Percentiles rank a stretch among this genome's conserved stretches.
These are phyloP conservation scores for Festucalex cinctus DNA, from an alignment of 2,113 vertebrate genomes.

Conservation along the genomic window DNA sequence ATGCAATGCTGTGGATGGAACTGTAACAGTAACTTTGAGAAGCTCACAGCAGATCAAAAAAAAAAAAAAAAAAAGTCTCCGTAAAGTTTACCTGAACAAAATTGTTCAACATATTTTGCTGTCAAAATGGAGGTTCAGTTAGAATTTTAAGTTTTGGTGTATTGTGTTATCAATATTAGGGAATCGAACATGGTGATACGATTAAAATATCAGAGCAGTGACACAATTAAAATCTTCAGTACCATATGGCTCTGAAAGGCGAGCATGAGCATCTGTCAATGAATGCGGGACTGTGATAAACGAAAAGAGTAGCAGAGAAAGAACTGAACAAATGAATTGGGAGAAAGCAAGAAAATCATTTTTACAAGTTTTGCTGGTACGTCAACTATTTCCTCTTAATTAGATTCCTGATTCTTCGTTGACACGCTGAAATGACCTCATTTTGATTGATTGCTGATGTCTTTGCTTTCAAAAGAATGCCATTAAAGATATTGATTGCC, in stretches of 20 bases:
- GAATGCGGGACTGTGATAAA: too few species aligned
- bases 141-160: background rate
- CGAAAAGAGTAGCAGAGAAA: background rate
- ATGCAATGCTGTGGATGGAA: slow-evolving; percentile 15
- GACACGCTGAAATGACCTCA: background rate
- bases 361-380: background rate
- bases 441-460: slow-evolving; percentile 16
- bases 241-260: background rate
- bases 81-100: slow-evolving; percentile 19
- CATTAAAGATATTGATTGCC: slow-evolving; percentile 26
- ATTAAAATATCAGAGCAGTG: too few species aligned
- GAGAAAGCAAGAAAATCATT: background rate
- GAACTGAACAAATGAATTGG: too few species aligned
- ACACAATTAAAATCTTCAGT: background rate
- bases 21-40: background rate
- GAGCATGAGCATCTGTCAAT: too few species aligned
- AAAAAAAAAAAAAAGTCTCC: slow-evolving; percentile 7
- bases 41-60: background rate
- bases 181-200: background rate
- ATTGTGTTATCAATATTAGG: background rate
- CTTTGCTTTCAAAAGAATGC: slow-evolving; percentile 6
- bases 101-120: background rate
- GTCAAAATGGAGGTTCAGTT: background rate
- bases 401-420: slow-evolving; percentile 3
- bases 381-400: slow-evolving; percentile 2